Evolutionary conservation across 2,888 invertebrate genomes (phyloP), one percentile per base, ranked within the genome.

Genomic region (Nipponacmea schrenckii): DNA sequence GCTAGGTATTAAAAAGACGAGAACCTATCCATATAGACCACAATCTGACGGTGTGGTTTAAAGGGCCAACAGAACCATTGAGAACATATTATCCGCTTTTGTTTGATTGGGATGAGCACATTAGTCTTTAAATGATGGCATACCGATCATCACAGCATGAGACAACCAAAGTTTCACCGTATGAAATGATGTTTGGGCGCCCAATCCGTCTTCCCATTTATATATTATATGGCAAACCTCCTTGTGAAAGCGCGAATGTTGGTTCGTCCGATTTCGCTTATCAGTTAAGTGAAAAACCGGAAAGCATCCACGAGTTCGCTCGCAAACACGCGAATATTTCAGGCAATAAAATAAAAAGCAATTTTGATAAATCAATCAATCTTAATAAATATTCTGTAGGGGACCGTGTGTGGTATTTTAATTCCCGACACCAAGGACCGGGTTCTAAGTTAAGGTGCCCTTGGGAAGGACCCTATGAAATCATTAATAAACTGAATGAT

Each of bases 1-100:
- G 4, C 27, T 68, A 0, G 68, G 62, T 17, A 39, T 68, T 15
- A 26, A 62, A 8, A 62, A 68, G n/a, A 62, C 68, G 12, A n/a
- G 45, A 14, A 27, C 27, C 26, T 62, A 31, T n/a, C 45, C 69
- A 3, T 31, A 31, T 12, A 62, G 62, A 1, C 69, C 69, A 0
- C 62, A 62, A 39, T 8, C 20, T 50, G 63, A 62, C 31, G 69
- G 69, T 15, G 12, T 62, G n/a, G 63, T 69, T 27, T 62, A 69
- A 44, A n/a, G 63, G 14, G 7, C 39, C 3, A 69, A 69, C 31
- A 10, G 26, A 10, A 62, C 69, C 2, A 15, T 69, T 1, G 39
- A 15, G 2, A 17, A 14, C 15, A 56, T 56, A 17, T 17, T 56
- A 15, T 56, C 20, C 56, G 15, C 56, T 1, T 56, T 50, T 20